Evolutionary conservation across 2,888 invertebrate species (phyloP).

Genomic region (Nysson spinosus): DNA sequence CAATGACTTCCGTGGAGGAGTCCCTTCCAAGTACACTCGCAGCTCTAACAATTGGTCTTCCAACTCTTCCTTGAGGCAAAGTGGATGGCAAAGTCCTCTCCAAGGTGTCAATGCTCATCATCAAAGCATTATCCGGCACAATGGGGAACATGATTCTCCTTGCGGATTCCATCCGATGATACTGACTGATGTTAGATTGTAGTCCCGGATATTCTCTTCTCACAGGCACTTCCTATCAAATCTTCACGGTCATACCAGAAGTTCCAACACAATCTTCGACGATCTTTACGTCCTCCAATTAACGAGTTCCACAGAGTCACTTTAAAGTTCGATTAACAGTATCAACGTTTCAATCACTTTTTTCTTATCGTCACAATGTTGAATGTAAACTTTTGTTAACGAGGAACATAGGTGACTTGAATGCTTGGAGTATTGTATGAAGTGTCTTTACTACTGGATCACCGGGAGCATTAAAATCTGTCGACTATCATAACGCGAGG

Average conservation of each 20-base stretch:
- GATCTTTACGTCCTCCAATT: neutral
- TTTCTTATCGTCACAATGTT: too few species aligned
- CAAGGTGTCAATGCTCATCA: conserved; percentile 55
- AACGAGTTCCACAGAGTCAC: neutral
- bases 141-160: conserved; percentile 55
- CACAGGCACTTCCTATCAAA: neutral
- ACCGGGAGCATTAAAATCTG: neutral
- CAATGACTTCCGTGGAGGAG: conserved; percentile 63
- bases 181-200: neutral
- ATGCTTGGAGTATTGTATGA: too few species aligned
- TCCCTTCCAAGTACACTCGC: conserved; percentile 53
- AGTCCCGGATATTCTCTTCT: neutral
- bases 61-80: conserved; percentile 13
- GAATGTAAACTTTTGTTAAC: too few species aligned
- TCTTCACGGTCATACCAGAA: conserved; percentile 1
- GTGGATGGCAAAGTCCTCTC: conserved; percentile 44
- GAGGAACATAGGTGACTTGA: too few species aligned
- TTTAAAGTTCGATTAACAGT: too few species aligned
- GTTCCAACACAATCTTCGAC: neutral
- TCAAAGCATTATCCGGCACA: conserved; percentile 45
- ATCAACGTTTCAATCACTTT: too few species aligned
- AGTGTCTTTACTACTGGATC: too few species aligned
- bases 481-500: conserved; percentile 17
- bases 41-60: conserved; percentile 60
- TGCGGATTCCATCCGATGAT: conserved; percentile 35